Evolutionary conservation across 2,113 vertebrate species (phyloP).

Genomic region (Chaetodon trifascialis): DNA sequence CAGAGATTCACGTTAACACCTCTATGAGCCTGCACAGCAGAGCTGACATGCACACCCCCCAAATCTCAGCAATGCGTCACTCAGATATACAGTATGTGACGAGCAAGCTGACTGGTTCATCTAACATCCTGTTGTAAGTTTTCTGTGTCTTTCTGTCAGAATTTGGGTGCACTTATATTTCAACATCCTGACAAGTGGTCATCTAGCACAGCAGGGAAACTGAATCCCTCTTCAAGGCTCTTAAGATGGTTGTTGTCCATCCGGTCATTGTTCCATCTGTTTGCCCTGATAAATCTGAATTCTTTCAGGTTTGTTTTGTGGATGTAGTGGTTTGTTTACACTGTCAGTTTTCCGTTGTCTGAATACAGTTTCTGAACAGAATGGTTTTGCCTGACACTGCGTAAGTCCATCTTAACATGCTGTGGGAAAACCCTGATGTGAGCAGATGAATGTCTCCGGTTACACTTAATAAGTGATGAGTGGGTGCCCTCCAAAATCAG

Average conservation of each 20-base stretch:
- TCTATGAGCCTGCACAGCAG: not conserved
- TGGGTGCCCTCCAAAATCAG: not conserved
- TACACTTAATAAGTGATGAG: constrained; percentile 2
- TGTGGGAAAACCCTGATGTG: constrained; percentile 1
- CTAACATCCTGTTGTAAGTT: not conserved
- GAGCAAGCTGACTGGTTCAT: not conserved
- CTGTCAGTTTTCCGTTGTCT: too few relatives aligned
- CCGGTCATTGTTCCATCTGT: not conserved
- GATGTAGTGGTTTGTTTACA: not conserved
- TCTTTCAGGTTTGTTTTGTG: not conserved
- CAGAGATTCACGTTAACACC: not conserved
- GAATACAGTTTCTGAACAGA: not conserved
- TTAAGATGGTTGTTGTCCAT: not conserved
- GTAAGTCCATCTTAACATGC: not conserved
- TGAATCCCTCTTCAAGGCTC: too few relatives aligned
- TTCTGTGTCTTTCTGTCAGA: not conserved
- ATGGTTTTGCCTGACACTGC: too few relatives aligned
- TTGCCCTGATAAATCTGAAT: not conserved
- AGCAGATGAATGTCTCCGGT: not conserved
- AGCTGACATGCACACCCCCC: not conserved
- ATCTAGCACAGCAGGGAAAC: not conserved
- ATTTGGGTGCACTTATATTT: not conserved
- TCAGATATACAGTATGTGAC: not conserved
- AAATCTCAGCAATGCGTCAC: not conserved
- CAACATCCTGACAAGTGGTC: not conserved